Percentiles rank a stretch among this genome's conserved stretches.
Evolutionary conservation across 1,140 invertebrate species (phyloP).

Genomic region (Polypedilum vanderplanki): DNA sequence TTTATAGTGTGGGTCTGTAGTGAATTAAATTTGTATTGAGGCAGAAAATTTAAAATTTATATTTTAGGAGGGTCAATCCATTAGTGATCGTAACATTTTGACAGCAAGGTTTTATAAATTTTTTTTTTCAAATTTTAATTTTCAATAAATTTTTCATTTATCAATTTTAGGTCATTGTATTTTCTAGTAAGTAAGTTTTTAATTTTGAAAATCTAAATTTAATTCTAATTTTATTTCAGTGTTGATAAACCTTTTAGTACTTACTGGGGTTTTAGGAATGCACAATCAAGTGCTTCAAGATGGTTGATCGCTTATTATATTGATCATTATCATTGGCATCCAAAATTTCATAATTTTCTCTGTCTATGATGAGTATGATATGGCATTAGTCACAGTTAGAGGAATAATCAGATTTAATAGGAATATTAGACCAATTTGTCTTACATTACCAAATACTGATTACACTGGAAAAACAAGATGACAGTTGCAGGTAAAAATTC

Average conservation of each 20-base stretch:
- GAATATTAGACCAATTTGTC: neutral
- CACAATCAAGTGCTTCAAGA: neutral
- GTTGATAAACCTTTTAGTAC: neutral
- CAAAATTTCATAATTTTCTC: neutral
- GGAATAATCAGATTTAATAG: neutral
- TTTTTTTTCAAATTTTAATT: too few relatives aligned
- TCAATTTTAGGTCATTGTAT: neutral
- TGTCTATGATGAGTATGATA: neutral
- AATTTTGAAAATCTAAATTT: neutral
- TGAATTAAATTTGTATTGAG: too few relatives aligned
- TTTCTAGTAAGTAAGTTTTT: neutral
- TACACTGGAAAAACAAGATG: neutral
- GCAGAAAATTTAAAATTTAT: too few relatives aligned
- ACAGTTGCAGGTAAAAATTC: neutral
- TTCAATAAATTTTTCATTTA: too few relatives aligned
- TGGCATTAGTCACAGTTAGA: neutral
- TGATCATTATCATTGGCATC: neutral
- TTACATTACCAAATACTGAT: neutral
- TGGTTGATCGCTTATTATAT: neutral
- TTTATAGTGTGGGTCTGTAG: constrained; percentile 3
- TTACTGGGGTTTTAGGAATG: neutral
- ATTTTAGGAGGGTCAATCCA: neutral
- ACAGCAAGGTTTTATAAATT: neutral
- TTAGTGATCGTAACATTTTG: neutral
- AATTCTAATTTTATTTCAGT: neutral